Percentiles rank a stretch among this genome's conserved stretches.
These are phyloP conservation scores for Takifugu flavidus DNA, from an alignment of 2,113 vertebrate species.

Conservation along the genomic window DNA sequence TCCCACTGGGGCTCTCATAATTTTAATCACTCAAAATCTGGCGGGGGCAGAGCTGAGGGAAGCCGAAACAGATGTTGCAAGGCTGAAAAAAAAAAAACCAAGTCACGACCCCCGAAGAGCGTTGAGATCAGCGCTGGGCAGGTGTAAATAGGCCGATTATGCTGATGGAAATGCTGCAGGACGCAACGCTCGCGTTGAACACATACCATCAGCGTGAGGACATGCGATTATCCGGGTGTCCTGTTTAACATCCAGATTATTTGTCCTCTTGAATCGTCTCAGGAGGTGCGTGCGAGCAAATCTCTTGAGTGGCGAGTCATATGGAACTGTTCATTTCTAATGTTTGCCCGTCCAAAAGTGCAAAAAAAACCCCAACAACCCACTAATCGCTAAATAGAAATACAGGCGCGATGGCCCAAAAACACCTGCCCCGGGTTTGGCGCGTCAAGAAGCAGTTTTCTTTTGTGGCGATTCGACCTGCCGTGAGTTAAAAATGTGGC, in stretches of 20 bases:
- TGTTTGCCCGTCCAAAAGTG: too few species aligned
- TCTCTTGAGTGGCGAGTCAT: neutral
- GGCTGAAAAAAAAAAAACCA: slow-evolving; percentile 22
- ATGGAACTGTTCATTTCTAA: slow-evolving; percentile 5
- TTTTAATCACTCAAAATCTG: slow-evolving; percentile 42
- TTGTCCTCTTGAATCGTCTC: neutral
- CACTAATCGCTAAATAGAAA: too few species aligned
- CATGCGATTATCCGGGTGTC: neutral
- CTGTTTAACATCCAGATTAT: neutral
- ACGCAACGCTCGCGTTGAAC: neutral
- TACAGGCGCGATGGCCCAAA: neutral
- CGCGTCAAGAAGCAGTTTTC: slow-evolving; percentile 14
- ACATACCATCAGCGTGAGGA: neutral
- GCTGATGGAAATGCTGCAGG: slow-evolving; percentile 26
- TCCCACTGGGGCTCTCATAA: slow-evolving; percentile 35
- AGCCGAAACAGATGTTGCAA: slow-evolving; percentile 59
- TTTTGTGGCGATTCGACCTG: slow-evolving; percentile 24
- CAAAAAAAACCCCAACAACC: too few species aligned
- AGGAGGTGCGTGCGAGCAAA: neutral
- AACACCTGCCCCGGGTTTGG: slow-evolving; percentile 37
- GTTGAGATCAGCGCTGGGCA: slow-evolving; percentile 32
- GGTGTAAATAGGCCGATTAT: slow-evolving; percentile 45
- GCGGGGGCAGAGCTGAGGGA: slow-evolving; percentile 20
- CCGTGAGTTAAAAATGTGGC: slow-evolving; percentile 3
- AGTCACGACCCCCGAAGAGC: slow-evolving; percentile 26